These are phyloP conservation scores for Micrasema longulum DNA, from an alignment of 1,140 invertebrate species.

Conservation along the genomic window DNA sequence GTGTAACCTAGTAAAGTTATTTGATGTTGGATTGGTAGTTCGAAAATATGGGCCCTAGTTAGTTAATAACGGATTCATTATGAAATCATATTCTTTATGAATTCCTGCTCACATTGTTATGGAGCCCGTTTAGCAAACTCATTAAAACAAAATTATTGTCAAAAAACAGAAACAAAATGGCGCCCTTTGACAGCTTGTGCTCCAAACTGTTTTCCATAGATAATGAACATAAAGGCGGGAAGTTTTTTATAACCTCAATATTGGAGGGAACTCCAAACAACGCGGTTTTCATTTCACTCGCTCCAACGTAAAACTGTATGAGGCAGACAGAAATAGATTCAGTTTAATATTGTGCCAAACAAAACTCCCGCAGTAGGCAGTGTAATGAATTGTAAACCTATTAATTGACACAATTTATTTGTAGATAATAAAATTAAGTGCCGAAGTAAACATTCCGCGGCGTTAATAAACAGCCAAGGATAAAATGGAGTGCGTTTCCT, in stretches of 20 bases:
- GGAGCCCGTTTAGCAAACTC: background rate
- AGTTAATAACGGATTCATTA: no score
- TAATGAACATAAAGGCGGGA: slow-evolving; percentile 29
- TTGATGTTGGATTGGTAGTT: no score
- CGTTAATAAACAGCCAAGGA: background rate
- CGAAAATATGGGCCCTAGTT: no score
- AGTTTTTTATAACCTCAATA: slow-evolving; percentile 1
- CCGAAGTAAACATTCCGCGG: background rate
- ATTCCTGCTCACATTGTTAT: no score
- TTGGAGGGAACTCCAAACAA: no score
- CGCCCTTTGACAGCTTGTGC: slow-evolving; percentile 21
- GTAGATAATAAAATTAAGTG: background rate
- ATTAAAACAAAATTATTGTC: slow-evolving; percentile 1
- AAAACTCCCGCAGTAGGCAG: background rate
- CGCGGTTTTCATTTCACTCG: no score
- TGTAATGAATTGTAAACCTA: background rate
- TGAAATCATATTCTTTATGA: no score
- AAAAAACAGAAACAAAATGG: slow-evolving; percentile 4
- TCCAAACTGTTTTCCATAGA: slow-evolving; percentile 30
- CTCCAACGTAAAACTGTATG: no score
- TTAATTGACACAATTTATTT: background rate
- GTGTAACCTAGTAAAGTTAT: no score
- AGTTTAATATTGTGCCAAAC: no score
- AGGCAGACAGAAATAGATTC: no score
- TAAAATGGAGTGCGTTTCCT: no score